Percentiles rank a stretch among this genome's conserved stretches.
phyloP scores from a whole-genome alignment of 2,113 vertebrate genomes.

The Erpornis zantholeuca region DNA sequence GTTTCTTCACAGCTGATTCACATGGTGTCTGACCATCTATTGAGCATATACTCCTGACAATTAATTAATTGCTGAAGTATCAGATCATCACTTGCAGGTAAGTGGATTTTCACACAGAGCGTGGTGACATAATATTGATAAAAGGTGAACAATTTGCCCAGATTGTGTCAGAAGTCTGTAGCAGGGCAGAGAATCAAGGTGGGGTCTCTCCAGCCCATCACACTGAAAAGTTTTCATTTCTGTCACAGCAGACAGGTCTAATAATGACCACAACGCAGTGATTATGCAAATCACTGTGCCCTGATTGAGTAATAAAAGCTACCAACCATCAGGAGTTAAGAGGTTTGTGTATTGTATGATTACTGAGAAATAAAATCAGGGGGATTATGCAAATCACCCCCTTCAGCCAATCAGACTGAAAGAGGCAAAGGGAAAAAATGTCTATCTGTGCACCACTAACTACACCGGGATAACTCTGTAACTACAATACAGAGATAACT shows the following conservation, averaged over 20 bases:
- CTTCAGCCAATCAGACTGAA: background rate
- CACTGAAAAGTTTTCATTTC: background rate
- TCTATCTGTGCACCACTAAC: background rate
- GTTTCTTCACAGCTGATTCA: background rate
- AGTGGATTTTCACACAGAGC: background rate
- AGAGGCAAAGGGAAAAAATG: background rate
- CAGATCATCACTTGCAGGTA: background rate
- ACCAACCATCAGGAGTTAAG: background rate
- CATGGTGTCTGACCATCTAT: rapidly evolving
- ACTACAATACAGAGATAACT: background rate
- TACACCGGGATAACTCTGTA: background rate
- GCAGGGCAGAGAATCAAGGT: rapidly evolving
- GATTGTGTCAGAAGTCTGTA: background rate
- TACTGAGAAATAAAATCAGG: background rate
- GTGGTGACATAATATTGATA: background rate
- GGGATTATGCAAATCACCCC: background rate
- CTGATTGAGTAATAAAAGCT: background rate
- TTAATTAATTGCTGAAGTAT: background rate
- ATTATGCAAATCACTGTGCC: background rate
- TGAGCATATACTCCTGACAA: rapidly evolving
- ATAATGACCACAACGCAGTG: background rate
- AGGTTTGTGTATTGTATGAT: background rate
- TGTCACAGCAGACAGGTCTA: rapidly evolving
- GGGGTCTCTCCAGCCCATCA: background rate
- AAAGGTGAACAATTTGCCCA: background rate